Conservation (phyloP, 2,888 invertebrate species). For the Chrysotoxum bicinctum region DNA sequence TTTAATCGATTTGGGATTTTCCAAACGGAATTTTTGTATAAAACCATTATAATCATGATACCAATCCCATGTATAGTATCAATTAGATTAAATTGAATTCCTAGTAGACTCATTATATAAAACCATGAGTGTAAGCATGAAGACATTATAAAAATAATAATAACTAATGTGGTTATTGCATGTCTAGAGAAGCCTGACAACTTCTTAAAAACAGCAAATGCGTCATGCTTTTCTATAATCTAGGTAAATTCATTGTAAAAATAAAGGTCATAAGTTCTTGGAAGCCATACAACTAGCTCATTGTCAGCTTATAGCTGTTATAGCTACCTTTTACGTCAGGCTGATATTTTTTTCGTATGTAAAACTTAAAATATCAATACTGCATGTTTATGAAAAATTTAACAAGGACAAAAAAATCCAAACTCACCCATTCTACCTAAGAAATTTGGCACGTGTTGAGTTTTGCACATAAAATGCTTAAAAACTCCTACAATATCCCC, state of each 20-base stretch:
- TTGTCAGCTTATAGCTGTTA: slow-evolving; percentile 29
- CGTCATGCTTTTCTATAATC: background rate
- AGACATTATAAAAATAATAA: background rate
- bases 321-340: slow-evolving; percentile 37
- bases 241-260: background rate
- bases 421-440: background rate
- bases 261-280: slow-evolving; percentile 31
- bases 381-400: background rate
- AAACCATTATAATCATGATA: background rate
- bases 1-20: too few species aligned
- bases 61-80: background rate
- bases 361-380: slow-evolving; percentile 7
- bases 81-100: background rate
- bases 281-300: slow-evolving; percentile 46
- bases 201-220: background rate
- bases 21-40: too few species aligned
- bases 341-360: background rate
- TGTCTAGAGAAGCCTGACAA: slow-evolving; percentile 12
- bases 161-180: slow-evolving; percentile 8
- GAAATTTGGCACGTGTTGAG: slow-evolving; percentile 48
- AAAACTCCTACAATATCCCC: slow-evolving; percentile 11
- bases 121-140: background rate
- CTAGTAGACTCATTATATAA: background rate
- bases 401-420: background rate
- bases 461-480: background rate